These are phyloP conservation scores for Dolichallabes microphthalmus DNA, from an alignment of 2,113 vertebrate species.

Conservation along the genomic window DNA sequence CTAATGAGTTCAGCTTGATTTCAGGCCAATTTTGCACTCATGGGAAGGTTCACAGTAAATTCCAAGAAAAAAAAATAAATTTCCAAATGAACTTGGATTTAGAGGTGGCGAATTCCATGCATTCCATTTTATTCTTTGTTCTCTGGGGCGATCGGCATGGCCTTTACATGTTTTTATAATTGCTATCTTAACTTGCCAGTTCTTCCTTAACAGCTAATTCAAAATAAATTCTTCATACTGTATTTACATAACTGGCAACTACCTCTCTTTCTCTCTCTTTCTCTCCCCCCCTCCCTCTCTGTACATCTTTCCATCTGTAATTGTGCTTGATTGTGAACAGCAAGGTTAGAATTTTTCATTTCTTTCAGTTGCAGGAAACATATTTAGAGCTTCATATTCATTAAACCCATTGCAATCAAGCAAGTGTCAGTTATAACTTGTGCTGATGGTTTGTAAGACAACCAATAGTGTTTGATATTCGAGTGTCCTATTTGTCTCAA, in stretches of 20 bases:
- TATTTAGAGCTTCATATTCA: background rate
- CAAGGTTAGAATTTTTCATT: background rate
- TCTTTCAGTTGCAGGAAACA: background rate
- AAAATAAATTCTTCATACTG: conserved; percentile 39
- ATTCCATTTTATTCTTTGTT: background rate
- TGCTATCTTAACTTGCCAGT: conserved; percentile 64
- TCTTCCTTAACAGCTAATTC: conserved; percentile 64
- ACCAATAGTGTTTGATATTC: background rate
- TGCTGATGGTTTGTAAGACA: background rate
- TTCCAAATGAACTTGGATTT: conserved; percentile 34
- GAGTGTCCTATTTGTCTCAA: background rate
- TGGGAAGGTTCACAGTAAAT: conserved; percentile 48
- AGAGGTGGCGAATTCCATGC: conserved; percentile 39
- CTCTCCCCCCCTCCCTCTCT: background rate
- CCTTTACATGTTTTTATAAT: conserved; percentile 56
- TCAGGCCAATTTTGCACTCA: conserved; percentile 38
- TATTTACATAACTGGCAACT: conserved; percentile 37
- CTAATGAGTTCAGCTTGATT: conserved; percentile 48
- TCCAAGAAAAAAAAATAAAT: conserved; percentile 27
- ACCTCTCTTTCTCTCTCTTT: background rate
- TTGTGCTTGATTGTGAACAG: background rate
- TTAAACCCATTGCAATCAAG: background rate
- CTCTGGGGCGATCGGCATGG: conserved; percentile 27
- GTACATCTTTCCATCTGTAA: background rate
- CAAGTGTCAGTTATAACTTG: background rate